Evolutionary conservation across 2,888 invertebrate genomes (phyloP), one percentile per base, ranked within the genome.

Genomic region (Nymphalis c-album): DNA sequence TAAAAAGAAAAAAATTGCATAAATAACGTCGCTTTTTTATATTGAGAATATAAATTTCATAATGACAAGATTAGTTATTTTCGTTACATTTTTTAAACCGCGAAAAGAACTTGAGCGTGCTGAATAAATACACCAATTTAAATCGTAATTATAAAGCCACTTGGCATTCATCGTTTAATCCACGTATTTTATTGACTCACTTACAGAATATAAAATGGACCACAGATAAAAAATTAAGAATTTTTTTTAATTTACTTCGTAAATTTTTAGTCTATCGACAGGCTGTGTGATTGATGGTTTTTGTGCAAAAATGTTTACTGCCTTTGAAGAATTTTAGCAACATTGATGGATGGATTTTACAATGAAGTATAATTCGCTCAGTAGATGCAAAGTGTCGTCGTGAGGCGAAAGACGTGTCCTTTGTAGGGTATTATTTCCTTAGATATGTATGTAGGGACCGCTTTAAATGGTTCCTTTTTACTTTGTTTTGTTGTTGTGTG

Each of bases 231-330:
- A 57, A n/a, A 35, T 35, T 18, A 18, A 35, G n/a, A 35, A 10
- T 3, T 35, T 57, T 35, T 57, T 57, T 35, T 40, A 57, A 35
- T 18, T 57, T 40, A 35, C 53, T 53, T 57, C 35, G 7, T n/a
- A n/a, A n/a, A 35, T 35, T 57, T 40, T 57, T 53, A 22, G 53
- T 53, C 13, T 53, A 10, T 16, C 22, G 18, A 17, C 31, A 57
- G 35, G n/a, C n/a, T 57, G 35, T 1, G 6, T 57, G 57, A 57
- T 57, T 35, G 57, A 55, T 55, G 40, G 57, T 35, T 57, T 57
- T 57, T 57, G 7, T 35, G 18, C 8, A 31, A 57, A 57, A 35
- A 35, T 57, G n/a, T 57, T 31, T n/a, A 17, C 31, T 55, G n/a
- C n/a, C 31, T n/a, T 13, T 35, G 55, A 35, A n/a, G n/a, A 26